These are phyloP conservation scores for Chaetodon auriga DNA, from an alignment of 2,113 vertebrate genomes.

Conservation along the genomic window DNA sequence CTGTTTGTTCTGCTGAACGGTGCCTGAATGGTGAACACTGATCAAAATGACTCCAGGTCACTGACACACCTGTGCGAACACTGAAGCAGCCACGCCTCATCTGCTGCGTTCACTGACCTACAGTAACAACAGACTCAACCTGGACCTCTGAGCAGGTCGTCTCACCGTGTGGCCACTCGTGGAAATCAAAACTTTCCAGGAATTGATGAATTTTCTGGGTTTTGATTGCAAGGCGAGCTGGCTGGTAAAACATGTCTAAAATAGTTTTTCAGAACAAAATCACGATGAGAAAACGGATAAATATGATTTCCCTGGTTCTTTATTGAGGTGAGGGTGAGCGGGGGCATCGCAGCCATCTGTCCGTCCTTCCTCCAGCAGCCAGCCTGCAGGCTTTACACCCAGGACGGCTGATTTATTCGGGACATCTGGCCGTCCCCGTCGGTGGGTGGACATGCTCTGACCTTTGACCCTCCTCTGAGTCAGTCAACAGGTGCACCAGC, in stretches of 20 bases:
- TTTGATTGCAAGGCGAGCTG: too few relatives aligned
- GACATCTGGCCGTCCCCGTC: slow-evolving; percentile 51
- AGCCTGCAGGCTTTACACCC: background rate
- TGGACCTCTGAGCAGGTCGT: too few relatives aligned
- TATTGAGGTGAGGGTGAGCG: background rate
- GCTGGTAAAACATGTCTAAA: too few relatives aligned
- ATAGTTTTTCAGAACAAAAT: too few relatives aligned
- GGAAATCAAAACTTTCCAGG: background rate
- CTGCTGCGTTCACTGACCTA: too few relatives aligned
- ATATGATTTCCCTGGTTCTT: background rate
- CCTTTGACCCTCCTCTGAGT: slow-evolving; percentile 35
- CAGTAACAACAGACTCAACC: background rate
- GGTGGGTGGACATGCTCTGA: slow-evolving; percentile 37
- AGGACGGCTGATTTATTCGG: slow-evolving; percentile 12
- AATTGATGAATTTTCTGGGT: background rate
- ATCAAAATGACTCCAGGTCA: too few relatives aligned
- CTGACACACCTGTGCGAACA: too few relatives aligned
- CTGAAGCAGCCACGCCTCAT: background rate
- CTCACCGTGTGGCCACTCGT: background rate
- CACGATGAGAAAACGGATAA: background rate
- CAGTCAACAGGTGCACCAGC: slow-evolving; percentile 21
- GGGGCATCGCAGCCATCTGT: background rate
- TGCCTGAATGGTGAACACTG: background rate
- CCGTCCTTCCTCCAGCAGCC: background rate
- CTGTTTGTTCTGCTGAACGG: background rate